Evolutionary conservation across 2,797 vertebrate species (phyloP).

Genomic region (Tokudaia muenninki): DNA sequence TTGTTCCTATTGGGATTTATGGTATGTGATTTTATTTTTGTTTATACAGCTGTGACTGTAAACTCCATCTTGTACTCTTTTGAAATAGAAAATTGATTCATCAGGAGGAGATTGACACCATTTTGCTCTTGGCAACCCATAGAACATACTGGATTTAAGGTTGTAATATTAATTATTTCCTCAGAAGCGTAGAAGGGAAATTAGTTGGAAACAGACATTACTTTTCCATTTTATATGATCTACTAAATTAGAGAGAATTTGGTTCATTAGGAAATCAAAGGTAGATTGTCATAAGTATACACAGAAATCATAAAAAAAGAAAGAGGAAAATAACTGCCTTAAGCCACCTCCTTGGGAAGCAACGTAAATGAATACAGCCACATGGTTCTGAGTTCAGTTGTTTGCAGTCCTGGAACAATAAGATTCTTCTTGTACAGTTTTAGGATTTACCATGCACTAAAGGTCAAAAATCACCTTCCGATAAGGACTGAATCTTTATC

Average conservation of each 20-base stretch:
- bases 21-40: neutral
- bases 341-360: neutral
- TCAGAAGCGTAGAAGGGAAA: neutral
- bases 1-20: neutral
- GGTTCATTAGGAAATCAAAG: neutral
- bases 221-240: constrained; percentile 4
- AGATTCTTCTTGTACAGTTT: neutral
- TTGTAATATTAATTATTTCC: constrained; percentile 5
- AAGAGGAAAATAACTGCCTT: neutral
- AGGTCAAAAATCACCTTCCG: neutral
- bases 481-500: neutral
- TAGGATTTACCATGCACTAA: neutral
- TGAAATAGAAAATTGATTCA: neutral
- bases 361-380: rapidly evolving
- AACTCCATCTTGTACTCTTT: neutral
- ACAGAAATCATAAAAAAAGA: neutral
- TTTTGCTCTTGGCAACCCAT: neutral
- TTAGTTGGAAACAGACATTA: neutral
- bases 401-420: neutral
- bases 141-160: neutral
- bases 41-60: neutral
- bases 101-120: neutral
- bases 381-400: neutral
- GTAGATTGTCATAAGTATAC: neutral
- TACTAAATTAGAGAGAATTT: neutral